Evolutionary conservation across 64 coral and sea anemone genomes (phyloP).

Genomic region (Porites australiensis): DNA sequence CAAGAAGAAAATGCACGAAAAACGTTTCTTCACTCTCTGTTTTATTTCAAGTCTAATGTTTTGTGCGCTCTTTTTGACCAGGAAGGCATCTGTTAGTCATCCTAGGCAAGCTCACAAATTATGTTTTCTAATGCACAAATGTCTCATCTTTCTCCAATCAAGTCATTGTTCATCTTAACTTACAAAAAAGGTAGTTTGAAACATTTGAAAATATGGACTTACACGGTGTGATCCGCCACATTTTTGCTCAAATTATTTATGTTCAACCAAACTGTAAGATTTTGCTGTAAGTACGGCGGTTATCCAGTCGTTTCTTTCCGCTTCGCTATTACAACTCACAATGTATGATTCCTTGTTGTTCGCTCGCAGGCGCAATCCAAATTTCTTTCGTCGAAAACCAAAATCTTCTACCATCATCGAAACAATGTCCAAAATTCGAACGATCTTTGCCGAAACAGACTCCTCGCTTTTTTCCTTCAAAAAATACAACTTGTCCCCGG

Average conservation of each 20-base stretch:
- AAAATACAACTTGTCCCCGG: constrained; percentile 69
- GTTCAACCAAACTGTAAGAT: constrained; percentile 56
- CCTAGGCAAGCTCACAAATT: neutral
- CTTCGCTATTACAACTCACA: constrained; percentile 55
- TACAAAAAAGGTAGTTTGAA: neutral
- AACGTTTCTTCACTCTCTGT: neutral
- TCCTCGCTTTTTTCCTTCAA: constrained; percentile 68
- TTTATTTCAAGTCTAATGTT: neutral
- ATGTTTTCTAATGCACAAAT: neutral
- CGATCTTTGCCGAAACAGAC: constrained; percentile 59
- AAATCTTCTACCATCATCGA: constrained; percentile 70
- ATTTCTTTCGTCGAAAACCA: constrained; percentile 55
- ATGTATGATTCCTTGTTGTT: constrained; percentile 60
- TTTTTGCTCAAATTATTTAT: neutral
- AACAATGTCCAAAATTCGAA: constrained; percentile 61
- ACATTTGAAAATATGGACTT: neutral
- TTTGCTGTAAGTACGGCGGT: constrained; percentile 72
- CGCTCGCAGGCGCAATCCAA: constrained; percentile 66
- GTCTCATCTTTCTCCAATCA: no score
- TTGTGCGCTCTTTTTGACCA: neutral
- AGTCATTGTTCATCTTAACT: neutral
- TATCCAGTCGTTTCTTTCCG: constrained; percentile 68
- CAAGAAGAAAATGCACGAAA: neutral
- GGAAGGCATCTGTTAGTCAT: constrained; percentile 26
- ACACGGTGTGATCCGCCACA: neutral